phyloP scores from a whole-genome alignment of 2,113 vertebrate genomes.

The Climacteris rufus region DNA sequence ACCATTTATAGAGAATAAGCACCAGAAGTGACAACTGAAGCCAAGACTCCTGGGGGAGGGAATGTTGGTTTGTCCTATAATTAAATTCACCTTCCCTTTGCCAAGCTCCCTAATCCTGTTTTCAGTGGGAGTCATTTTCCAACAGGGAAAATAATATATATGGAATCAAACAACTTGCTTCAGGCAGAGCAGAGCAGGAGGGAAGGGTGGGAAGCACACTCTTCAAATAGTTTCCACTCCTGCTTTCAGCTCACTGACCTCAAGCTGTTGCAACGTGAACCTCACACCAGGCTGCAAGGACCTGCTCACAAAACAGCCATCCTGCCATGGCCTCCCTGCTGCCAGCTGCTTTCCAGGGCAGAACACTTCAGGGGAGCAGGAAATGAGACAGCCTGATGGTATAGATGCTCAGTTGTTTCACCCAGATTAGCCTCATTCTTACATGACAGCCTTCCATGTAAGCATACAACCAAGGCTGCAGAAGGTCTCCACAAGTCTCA shows the following conservation, averaged over 20 bases:
- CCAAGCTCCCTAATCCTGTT: constrained; percentile 58
- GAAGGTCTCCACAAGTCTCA: not conserved
- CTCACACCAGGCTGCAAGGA: not conserved
- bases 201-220: constrained; percentile 18
- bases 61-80: constrained; percentile 51
- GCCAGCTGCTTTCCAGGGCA: not conserved
- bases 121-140: constrained; percentile 40
- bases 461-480: not conserved
- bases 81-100: constrained; percentile 42
- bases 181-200: constrained; percentile 16
- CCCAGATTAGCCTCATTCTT: not conserved
- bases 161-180: constrained; percentile 41
- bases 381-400: not conserved
- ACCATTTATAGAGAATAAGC: not conserved
- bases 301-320: not conserved
- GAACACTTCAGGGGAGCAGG: not conserved
- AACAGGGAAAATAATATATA: constrained; percentile 8
- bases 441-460: rapidly evolving
- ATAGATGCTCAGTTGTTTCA: not conserved
- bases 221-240: constrained; percentile 13
- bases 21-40: constrained; percentile 13
- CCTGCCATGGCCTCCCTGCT: not conserved
- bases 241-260: not conserved
- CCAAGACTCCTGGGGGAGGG: constrained; percentile 6
- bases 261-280: not conserved